phyloP scores from a whole-genome alignment of 2,113 vertebrate genomes.

The Cyanoramphus novaezelandiae region DNA sequence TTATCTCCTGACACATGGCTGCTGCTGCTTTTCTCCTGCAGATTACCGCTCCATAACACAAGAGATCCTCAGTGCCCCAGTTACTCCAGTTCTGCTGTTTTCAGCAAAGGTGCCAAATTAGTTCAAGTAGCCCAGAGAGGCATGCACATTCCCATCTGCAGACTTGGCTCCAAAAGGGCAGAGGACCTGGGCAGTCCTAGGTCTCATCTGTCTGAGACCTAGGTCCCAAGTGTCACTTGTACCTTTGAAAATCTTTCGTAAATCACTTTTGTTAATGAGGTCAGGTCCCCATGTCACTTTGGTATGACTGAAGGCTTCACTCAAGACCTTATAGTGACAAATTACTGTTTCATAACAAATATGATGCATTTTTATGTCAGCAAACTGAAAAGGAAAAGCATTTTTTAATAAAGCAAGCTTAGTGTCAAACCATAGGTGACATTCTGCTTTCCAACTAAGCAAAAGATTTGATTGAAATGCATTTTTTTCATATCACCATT shows the following conservation, averaged over 20 bases:
- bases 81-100: background rate
- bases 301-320: background rate
- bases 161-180: background rate
- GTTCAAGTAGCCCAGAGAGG: background rate
- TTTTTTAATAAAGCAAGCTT: background rate
- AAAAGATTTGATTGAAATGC: background rate
- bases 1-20: background rate
- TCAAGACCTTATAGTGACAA: background rate
- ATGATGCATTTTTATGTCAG: background rate
- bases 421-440: background rate
- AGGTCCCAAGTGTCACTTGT: background rate
- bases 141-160: background rate
- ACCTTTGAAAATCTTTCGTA: background rate
- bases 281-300: accelerated
- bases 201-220: background rate
- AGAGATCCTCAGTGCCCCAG: background rate
- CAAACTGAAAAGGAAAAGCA: background rate
- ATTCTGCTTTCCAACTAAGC: background rate
- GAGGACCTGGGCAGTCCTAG: background rate
- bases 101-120: background rate
- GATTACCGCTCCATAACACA: background rate
- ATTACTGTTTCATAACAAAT: background rate
- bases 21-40: background rate
- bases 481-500: background rate
- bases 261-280: background rate